These are phyloP conservation scores for Tangara arthus DNA, from an alignment of 2,797 vertebrate species.

Conservation along the genomic window DNA sequence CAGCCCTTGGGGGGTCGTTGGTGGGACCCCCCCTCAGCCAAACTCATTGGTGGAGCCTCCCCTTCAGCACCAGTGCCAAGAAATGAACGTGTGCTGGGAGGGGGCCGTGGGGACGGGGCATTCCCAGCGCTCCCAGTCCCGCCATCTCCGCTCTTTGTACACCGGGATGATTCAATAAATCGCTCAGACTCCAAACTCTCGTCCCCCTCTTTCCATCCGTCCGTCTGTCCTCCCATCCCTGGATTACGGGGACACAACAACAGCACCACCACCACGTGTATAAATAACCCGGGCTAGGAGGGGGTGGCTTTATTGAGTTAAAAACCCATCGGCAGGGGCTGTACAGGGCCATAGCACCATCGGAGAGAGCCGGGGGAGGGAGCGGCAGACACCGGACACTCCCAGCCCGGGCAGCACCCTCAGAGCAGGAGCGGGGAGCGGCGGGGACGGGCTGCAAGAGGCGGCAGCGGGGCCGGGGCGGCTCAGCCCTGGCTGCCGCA, in stretches of 20 bases:
- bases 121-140: slow-evolving; percentile 65
- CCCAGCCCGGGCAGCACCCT: not conserved
- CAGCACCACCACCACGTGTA: slow-evolving; percentile 37
- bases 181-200: slow-evolving; percentile 55
- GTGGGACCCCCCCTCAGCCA: slow-evolving; percentile 43
- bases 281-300: slow-evolving; percentile 54
- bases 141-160: slow-evolving; percentile 75
- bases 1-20: not conserved
- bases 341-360: slow-evolving; percentile 40
- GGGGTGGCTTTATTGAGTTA: slow-evolving; percentile 40
- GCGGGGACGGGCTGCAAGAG: not conserved
- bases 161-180: slow-evolving; percentile 71
- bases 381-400: fast-evolving
- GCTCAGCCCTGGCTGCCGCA: slow-evolving; percentile 94
- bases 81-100: slow-evolving; percentile 33
- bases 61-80: slow-evolving; percentile 79
- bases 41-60: slow-evolving; percentile 37
- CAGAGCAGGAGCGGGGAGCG: not conserved
- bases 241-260: not conserved
- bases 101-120: slow-evolving; percentile 21
- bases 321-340: slow-evolving; percentile 8
- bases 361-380: not conserved
- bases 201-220: not conserved
- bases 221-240: not conserved
- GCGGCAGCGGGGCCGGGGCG: not conserved